Conservation (phyloP, 2,113 vertebrate genomes). For the Periophthalmodon schlosseri region DNA sequence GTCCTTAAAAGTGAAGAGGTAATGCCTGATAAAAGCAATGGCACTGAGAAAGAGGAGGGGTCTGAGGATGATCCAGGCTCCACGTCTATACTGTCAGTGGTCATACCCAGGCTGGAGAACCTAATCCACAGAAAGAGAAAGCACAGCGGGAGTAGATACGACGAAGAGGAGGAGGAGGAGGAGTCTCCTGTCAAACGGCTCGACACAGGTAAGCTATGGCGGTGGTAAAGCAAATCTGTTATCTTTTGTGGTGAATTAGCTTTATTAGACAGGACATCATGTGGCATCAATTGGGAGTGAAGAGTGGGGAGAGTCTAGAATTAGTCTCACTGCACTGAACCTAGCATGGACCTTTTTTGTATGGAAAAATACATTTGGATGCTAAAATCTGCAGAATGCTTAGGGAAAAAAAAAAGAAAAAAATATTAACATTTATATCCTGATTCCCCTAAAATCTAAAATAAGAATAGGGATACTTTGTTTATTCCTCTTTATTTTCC, state of each 20-base stretch:
- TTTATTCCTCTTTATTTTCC: background rate
- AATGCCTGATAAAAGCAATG: background rate
- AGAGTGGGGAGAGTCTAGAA: too few relatives aligned
- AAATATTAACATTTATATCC: too few relatives aligned
- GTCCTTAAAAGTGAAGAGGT: slow-evolving; percentile 68
- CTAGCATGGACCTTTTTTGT: too few relatives aligned
- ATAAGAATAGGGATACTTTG: too few relatives aligned
- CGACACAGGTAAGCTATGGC: slow-evolving; percentile 82
- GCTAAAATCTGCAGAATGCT: too few relatives aligned
- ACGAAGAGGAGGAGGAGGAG: slow-evolving; percentile 76
- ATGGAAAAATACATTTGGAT: too few relatives aligned
- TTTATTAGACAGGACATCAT: background rate
- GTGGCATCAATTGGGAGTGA: background rate
- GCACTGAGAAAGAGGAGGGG: slow-evolving; percentile 59
- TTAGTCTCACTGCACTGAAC: too few relatives aligned
- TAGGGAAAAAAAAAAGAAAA: too few relatives aligned
- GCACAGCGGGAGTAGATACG: slow-evolving; percentile 80
- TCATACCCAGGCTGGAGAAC: slow-evolving; percentile 96
- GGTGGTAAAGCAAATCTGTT: background rate
- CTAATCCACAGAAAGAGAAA: slow-evolving; percentile 97
- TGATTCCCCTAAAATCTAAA: too few relatives aligned
- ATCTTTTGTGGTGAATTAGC: background rate
- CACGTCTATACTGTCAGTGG: slow-evolving; percentile 98
- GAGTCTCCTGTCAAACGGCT: slow-evolving; percentile 88
- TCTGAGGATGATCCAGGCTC: slow-evolving; percentile 87